Evolutionary conservation across 2,113 vertebrate genomes (phyloP).

Genomic region (Oxyruncus cristatus): DNA sequence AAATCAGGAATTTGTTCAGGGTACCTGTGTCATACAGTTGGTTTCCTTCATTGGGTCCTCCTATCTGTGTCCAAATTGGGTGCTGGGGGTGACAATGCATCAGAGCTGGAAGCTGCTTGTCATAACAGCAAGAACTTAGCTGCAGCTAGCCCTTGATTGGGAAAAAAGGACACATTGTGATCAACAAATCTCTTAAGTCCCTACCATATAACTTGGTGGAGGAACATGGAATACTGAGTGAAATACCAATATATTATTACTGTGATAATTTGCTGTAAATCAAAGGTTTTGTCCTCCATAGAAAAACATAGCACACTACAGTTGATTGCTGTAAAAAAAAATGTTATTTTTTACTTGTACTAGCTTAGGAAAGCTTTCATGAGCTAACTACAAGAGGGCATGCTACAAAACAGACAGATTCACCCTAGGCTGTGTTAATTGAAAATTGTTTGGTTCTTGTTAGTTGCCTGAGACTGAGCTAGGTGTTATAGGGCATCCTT

Average conservation of each 20-base stretch:
- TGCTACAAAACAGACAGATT: not conserved
- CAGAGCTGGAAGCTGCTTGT: not conserved
- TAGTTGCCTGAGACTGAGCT: not conserved
- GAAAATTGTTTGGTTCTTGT: not conserved
- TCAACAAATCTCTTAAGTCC: not conserved
- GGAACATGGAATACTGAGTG: not conserved
- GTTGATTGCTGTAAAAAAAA: not conserved
- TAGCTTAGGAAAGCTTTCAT: not conserved
- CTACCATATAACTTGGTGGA: not conserved
- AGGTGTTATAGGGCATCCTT: not conserved
- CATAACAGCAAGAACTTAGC: not conserved
- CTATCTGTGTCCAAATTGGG: accelerated
- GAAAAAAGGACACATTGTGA: not conserved
- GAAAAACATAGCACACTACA: not conserved
- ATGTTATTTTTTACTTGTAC: not conserved
- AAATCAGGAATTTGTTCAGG: not conserved
- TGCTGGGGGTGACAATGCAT: not conserved
- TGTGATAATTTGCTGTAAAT: not conserved
- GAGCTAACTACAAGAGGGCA: not conserved
- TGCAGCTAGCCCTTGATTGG: not conserved
- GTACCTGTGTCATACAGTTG: not conserved
- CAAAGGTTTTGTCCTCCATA: not conserved
- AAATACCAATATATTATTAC: not conserved
- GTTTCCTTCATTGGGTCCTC: not conserved
- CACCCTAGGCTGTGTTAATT: not conserved